These are phyloP conservation scores for Nemotelus pantherinus DNA, from an alignment of 2,888 invertebrate genomes.

Conservation along the genomic window DNA sequence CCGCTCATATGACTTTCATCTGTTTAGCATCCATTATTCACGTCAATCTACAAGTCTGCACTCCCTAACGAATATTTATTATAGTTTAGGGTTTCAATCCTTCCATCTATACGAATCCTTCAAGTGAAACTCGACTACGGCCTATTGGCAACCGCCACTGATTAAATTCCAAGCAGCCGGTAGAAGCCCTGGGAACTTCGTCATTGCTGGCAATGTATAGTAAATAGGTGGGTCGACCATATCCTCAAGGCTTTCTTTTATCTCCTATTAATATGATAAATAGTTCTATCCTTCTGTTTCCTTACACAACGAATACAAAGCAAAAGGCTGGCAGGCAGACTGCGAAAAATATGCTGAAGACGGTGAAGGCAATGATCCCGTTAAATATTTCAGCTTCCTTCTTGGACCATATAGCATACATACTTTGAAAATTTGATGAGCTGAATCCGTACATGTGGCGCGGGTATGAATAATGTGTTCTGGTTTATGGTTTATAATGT, in stretches of 20 bases:
- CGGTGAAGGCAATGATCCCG: too few relatives aligned
- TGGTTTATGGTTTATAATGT: conserved; percentile 37
- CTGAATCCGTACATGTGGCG: conserved; percentile 1
- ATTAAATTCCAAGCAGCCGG: too few relatives aligned
- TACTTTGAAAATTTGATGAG: conserved; percentile 21
- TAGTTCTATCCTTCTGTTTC: not conserved
- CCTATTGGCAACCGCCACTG: too few relatives aligned
- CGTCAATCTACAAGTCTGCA: not conserved
- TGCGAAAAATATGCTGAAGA: too few relatives aligned
- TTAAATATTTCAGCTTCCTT: too few relatives aligned
- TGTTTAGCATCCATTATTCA: not conserved
- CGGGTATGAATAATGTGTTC: conserved; percentile 11
- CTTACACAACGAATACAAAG: too few relatives aligned
- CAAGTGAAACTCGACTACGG: not conserved
- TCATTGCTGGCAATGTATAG: not conserved
- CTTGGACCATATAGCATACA: not conserved
- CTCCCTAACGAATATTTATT: conserved; percentile 1
- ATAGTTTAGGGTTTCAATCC: not conserved
- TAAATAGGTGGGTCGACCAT: not conserved
- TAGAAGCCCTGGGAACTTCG: not conserved
- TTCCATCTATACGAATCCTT: not conserved
- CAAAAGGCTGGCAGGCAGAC: too few relatives aligned
- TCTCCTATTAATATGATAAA: conserved; percentile 14
- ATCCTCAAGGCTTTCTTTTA: conserved; percentile 4
- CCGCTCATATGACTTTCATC: not conserved